Evolutionary conservation across 2,797 vertebrate species (phyloP).

Genomic region (Leucoraja ocellata): DNA sequence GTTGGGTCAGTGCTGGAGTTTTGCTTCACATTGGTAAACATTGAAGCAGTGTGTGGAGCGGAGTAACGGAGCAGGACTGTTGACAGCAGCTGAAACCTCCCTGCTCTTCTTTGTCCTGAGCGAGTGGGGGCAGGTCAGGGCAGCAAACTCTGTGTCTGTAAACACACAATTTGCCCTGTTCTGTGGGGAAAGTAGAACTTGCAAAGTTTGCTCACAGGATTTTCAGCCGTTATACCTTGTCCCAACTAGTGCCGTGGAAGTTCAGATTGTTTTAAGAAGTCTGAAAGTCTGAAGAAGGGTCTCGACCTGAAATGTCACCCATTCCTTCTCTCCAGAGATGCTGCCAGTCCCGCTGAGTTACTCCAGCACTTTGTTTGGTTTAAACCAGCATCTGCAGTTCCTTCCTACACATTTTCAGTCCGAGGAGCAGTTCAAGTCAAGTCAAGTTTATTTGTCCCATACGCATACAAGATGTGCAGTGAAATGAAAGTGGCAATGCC

Average conservation of each 20-base stretch:
- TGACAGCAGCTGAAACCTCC: slow-evolving; percentile 66
- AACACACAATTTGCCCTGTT: slow-evolving; percentile 58
- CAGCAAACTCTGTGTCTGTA: slow-evolving; percentile 50
- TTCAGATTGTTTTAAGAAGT: neutral
- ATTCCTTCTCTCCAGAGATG: no score
- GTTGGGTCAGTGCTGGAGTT: neutral
- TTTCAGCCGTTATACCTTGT: neutral
- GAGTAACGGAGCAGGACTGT: slow-evolving; percentile 53
- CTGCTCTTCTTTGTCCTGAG: slow-evolving; percentile 66
- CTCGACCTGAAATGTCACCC: no score
- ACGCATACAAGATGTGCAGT: no score
- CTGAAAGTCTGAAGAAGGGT: no score
- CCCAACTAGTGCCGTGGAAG: neutral
- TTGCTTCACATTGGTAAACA: slow-evolving; percentile 71
- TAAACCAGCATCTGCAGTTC: no score
- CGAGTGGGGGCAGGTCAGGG: slow-evolving; percentile 53
- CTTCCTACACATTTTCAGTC: no score
- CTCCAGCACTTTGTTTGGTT: no score
- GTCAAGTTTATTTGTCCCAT: no score
- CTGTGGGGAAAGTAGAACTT: slow-evolving; percentile 50
- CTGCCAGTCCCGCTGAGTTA: no score
- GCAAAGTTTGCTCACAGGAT: slow-evolving; percentile 86
- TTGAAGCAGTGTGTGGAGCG: slow-evolving; percentile 67
- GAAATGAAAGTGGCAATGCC: no score
- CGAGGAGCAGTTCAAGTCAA: no score